Evolutionary conservation across 2,797 vertebrate genomes (phyloP).

Genomic region (Micromesistius poutassou): DNA sequence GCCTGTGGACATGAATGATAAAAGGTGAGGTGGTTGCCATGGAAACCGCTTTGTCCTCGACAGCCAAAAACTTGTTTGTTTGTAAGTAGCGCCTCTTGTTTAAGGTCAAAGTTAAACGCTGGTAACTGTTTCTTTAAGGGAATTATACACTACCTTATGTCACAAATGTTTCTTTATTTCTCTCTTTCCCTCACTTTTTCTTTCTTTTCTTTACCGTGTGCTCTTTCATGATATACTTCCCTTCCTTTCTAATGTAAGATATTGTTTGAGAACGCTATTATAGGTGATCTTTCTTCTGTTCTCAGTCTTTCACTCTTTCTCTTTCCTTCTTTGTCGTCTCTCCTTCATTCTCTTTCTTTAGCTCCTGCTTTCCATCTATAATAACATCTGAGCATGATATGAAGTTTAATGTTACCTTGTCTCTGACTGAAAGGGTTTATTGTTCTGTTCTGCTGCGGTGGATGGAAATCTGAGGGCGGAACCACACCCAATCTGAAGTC

Average conservation of each 20-base stretch:
- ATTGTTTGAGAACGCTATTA: background rate
- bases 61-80: background rate
- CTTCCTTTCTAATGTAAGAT: background rate
- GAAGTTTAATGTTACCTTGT: conserved; percentile 18
- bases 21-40: conserved; percentile 1
- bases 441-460: conserved; percentile 36
- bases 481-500: conserved; percentile 79
- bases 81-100: conserved; percentile 39
- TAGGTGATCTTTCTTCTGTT: background rate
- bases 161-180: background rate
- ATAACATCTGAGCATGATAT: background rate
- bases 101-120: background rate
- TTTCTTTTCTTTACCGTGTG: background rate
- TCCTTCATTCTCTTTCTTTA: background rate
- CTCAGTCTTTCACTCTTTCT: background rate
- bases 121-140: background rate
- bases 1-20: background rate
- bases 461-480: conserved; percentile 53
- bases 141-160: background rate
- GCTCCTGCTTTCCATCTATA: background rate
- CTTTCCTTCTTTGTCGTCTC: conserved; percentile 10
- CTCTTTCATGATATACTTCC: background rate
- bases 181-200: background rate
- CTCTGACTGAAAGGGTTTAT: conserved; percentile 51
- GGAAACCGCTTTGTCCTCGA: background rate